phyloP scores from a whole-genome alignment of 2,797 vertebrate species.

The Acanthis flammea region DNA sequence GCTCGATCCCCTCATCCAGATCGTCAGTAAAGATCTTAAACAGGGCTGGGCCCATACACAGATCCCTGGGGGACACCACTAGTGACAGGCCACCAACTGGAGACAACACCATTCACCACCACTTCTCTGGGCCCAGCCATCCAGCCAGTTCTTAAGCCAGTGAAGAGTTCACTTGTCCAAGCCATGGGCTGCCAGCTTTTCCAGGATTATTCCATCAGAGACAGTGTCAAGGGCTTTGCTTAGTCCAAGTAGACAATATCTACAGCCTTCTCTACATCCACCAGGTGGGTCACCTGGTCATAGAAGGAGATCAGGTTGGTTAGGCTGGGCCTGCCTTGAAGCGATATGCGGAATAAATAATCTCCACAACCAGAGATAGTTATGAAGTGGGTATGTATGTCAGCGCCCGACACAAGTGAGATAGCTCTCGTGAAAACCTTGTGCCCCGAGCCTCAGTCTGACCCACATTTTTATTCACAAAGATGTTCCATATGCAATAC shows the following conservation, averaged over 20 bases:
- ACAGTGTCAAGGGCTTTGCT: background rate
- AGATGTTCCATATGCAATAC: no score
- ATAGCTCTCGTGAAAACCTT: no score
- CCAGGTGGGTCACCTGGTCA: background rate
- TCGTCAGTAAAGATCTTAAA: background rate
- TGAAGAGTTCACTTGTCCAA: rapidly evolving
- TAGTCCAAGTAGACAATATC: background rate
- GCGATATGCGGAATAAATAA: no score
- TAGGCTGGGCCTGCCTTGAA: no score
- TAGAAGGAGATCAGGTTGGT: background rate
- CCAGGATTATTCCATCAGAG: background rate
- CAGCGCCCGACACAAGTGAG: no score
- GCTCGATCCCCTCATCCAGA: rapidly evolving
- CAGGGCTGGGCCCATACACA: background rate
- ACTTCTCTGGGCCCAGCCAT: rapidly evolving
- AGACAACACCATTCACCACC: rapidly evolving
- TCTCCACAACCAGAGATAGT: no score
- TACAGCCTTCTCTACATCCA: background rate
- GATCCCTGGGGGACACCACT: no score
- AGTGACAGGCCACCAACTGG: background rate
- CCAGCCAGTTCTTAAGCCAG: background rate
- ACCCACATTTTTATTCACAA: no score
- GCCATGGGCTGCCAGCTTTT: rapidly evolving
- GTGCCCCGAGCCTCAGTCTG: no score
- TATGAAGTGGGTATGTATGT: no score